phyloP scores from a whole-genome alignment of 1,140 invertebrate genomes.

The Spodoptera frugiperda region DNA sequence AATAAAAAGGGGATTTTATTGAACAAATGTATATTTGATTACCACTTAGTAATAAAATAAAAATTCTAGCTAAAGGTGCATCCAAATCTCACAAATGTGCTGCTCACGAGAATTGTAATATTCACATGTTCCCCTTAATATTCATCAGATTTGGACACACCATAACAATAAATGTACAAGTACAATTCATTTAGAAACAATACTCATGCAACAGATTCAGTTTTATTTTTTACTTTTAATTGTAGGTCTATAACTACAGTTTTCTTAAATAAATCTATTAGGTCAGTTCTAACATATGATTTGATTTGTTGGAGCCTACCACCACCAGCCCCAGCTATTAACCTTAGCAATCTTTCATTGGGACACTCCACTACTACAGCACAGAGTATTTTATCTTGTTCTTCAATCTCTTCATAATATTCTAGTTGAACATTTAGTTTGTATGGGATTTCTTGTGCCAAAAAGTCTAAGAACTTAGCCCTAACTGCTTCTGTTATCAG shows the following conservation, averaged over 20 bases:
- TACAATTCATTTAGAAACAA: too few species aligned
- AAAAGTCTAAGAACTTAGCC: slow-evolving; percentile 92
- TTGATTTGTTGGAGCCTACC: slow-evolving; percentile 89
- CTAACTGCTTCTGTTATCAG: slow-evolving; percentile 91
- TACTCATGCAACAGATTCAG: neutral
- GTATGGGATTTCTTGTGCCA: slow-evolving; percentile 95
- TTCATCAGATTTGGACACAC: too few species aligned
- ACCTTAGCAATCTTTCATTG: slow-evolving; percentile 86
- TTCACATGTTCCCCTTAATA: too few species aligned
- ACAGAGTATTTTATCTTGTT: slow-evolving; percentile 87
- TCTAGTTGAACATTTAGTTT: slow-evolving; percentile 89
- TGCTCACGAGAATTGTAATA: too few species aligned
- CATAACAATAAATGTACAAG: too few species aligned
- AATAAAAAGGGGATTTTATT: too few species aligned
- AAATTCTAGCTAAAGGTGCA: too few species aligned
- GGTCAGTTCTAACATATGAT: slow-evolving; percentile 81
- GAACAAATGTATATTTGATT: too few species aligned
- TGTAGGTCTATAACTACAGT: slow-evolving; percentile 69
- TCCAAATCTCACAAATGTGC: too few species aligned
- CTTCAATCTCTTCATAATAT: slow-evolving; percentile 88
- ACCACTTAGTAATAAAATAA: too few species aligned
- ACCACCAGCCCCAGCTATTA: slow-evolving; percentile 90
- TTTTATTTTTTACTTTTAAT: slow-evolving; percentile 65
- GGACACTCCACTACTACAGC: slow-evolving; percentile 89
- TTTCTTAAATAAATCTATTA: slow-evolving; percentile 77